Conservation (phyloP, 1,140 invertebrate genomes). For the Ceratosolen fusciceps region DNA sequence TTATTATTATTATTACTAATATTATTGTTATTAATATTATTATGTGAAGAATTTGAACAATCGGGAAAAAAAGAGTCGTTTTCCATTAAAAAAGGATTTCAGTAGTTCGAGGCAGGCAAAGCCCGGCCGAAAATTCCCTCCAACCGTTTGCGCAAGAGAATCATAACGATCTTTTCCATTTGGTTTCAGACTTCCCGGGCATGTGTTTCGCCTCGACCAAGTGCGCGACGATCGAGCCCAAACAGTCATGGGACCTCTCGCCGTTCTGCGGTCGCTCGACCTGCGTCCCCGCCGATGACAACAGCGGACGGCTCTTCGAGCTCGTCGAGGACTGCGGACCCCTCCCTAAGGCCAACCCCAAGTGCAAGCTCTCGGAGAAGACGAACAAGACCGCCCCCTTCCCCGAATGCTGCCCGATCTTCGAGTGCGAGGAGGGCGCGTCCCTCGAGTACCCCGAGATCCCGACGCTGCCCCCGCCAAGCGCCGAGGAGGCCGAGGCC, state of each 20-base stretch:
- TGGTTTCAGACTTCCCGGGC: conserved; percentile 85
- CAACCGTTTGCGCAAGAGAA: no score
- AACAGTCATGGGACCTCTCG: conserved; percentile 85
- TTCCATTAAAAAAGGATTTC: no score
- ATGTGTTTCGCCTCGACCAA: conserved; percentile 91
- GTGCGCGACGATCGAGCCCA: conserved; percentile 87
- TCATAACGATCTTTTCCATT: background rate
- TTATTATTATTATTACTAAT: no score
- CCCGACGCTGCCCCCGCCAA: conserved; percentile 75
- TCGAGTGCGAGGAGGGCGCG: conserved; percentile 87
- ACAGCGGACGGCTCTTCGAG: conserved; percentile 81
- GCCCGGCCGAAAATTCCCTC: no score
- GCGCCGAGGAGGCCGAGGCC: conserved; percentile 64
- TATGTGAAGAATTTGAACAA: no score
- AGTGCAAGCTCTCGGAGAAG: conserved; percentile 87
- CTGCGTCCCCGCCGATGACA: conserved; percentile 83
- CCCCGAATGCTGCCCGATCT: conserved; percentile 87
- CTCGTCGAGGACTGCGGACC: conserved; percentile 91
- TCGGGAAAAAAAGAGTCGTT: no score
- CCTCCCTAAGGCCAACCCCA: conserved; percentile 85
- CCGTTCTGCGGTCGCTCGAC: conserved; percentile 91
- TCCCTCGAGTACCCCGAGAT: conserved; percentile 89
- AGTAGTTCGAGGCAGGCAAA: no score
- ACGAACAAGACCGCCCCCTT: conserved; percentile 90
- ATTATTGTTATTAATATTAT: no score